Base-by-base conservation (phyloP, 2,797 vertebrate species). In the Nannoperca obscura region DNA sequence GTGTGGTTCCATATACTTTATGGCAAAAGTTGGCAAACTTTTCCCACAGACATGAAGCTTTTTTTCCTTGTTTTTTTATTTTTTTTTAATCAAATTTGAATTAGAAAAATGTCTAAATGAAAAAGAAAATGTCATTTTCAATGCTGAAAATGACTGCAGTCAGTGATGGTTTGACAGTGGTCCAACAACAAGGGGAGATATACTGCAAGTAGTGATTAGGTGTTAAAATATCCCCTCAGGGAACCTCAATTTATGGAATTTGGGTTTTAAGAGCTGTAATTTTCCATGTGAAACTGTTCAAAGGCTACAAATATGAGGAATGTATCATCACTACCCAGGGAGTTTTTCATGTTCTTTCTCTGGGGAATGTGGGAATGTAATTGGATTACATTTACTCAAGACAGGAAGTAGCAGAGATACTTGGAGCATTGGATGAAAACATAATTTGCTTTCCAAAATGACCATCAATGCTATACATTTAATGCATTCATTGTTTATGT, bases 361-460 rank as follows among this genome's bases (percentile, higher is more conserved):
- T 70, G 34, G 42, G 50, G 27, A 76, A 15, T 53, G n/a, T 3
- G 5, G 36, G 24, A 62, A 78, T 77, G 49, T 71, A 42, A 71
- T 19, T 59, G 24, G 60, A 76, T 76, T 78, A 76, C 44, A 76
- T 76, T 71, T 57, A 64, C 27, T 74, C 20, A 62, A 68, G 38
- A 82, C 71, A 52, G 27, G 58, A 73, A 62, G 60, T 32, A 27
- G 27, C 15, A 15, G 7, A 46, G 13, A 52, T 13, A 11, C 40
- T 27, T 19, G 8, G 4, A 67, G 42, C 15, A 53, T 27, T 20
- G 22, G 7, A 32, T 24, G 65, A 63, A 76, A 70, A 54, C 24
- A 0, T 62, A 4, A 30, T 61, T 71, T 59, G 2, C 38, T 30
- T 9, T 22, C 34, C 10, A 22, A 7, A 30, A 69, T 53, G 20